Evolutionary conservation across 2,113 vertebrate species (phyloP).

Genomic region (Blennius ocellaris): DNA sequence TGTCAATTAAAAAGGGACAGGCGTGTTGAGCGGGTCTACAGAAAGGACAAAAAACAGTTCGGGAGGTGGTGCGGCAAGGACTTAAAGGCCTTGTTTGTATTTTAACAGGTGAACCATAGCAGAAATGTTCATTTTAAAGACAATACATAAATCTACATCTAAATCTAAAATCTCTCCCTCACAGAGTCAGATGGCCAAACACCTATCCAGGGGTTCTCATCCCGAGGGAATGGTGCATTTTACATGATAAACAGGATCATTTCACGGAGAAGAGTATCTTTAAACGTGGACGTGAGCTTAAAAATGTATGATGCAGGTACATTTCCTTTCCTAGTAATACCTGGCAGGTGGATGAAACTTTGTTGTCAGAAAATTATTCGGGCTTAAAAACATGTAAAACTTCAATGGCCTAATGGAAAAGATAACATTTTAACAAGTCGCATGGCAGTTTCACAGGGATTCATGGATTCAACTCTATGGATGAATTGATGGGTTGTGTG

Average conservation of each 20-base stretch:
- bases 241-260: slow-evolving; percentile 68
- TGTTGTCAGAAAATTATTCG: too few species aligned
- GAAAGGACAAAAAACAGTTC: slow-evolving; percentile 20
- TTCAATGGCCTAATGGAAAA: too few species aligned
- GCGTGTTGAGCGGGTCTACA: slow-evolving; percentile 21
- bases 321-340: background rate
- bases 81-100: slow-evolving; percentile 36
- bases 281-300: slow-evolving; percentile 20
- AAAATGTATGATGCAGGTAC: slow-evolving; percentile 14
- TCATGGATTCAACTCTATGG: too few species aligned
- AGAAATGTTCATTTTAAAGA: slow-evolving; percentile 71
- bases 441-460: too few species aligned
- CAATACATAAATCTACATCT: slow-evolving; percentile 81
- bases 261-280: slow-evolving; percentile 31
- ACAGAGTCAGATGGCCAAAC: slow-evolving; percentile 61
- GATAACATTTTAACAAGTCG: too few species aligned
- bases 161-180: slow-evolving; percentile 66
- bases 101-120: slow-evolving; percentile 61
- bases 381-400: too few species aligned
- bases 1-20: slow-evolving; percentile 58
- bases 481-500: too few species aligned
- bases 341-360: slow-evolving; percentile 1
- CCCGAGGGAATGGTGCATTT: slow-evolving; percentile 62
- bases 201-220: slow-evolving; percentile 27
- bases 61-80: slow-evolving; percentile 27